phyloP scores from a whole-genome alignment of 2,113 vertebrate species.

The Gobius niger region DNA sequence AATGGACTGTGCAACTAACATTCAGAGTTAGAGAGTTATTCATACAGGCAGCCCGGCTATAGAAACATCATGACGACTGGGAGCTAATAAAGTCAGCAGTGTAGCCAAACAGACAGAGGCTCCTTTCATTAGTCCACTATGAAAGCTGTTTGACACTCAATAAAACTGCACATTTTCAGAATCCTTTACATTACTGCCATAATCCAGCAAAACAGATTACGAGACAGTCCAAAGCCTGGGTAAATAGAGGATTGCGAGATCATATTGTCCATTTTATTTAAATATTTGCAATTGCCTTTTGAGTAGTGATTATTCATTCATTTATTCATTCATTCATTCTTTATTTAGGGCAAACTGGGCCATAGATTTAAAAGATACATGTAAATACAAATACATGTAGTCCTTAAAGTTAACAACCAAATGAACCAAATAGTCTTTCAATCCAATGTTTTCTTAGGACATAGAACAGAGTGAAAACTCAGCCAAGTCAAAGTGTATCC shows the following conservation, averaged over 20 bases:
- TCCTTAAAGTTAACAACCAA: too few relatives aligned
- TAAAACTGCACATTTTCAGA: slow-evolving; percentile 44
- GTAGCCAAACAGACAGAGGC: slow-evolving; percentile 56
- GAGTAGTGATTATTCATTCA: too few relatives aligned
- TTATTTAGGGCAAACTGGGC: too few relatives aligned
- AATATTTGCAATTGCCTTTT: too few relatives aligned
- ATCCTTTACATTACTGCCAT: background rate
- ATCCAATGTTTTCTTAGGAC: too few relatives aligned
- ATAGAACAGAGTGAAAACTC: too few relatives aligned
- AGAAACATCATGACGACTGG: slow-evolving; percentile 28
- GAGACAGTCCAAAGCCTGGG: background rate
- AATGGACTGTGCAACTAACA: slow-evolving; percentile 38
- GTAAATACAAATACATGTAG: too few relatives aligned
- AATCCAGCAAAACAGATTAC: background rate
- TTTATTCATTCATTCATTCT: too few relatives aligned
- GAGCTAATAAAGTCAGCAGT: slow-evolving; percentile 59
- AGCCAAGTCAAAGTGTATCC: too few relatives aligned
- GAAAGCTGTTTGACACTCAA: slow-evolving; percentile 47
- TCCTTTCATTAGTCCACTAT: slow-evolving; percentile 62
- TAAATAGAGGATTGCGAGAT: background rate
- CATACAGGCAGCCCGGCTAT: slow-evolving; percentile 28
- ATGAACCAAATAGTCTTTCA: too few relatives aligned
- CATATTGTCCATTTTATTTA: too few relatives aligned
- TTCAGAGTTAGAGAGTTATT: slow-evolving; percentile 38
- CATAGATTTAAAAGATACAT: too few relatives aligned